A percentile compares a stretch with the other conserved stretches of the same genome.
These are phyloP conservation scores for Drosophila murphyi DNA, from an alignment of 1,140 invertebrate species.

Conservation along the genomic window DNA sequence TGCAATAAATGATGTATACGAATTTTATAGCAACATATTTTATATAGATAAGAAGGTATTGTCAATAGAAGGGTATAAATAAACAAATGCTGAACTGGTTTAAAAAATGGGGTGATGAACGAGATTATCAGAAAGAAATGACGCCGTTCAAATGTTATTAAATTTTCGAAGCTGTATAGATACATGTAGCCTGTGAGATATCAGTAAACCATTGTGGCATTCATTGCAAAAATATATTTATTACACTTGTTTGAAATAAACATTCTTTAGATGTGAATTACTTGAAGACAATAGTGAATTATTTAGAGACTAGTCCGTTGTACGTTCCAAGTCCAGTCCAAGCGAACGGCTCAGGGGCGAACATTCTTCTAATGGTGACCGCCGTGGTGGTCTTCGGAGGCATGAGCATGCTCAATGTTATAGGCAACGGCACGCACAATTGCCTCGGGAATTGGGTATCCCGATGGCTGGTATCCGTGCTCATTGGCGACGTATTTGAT, in stretches of 20 bases:
- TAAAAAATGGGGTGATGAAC: no score
- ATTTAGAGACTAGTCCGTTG: slow-evolving; percentile 28
- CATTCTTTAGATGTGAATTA: slow-evolving; percentile 10
- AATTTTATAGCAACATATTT: background rate
- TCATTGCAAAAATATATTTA: slow-evolving; percentile 47
- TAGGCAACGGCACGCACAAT: slow-evolving; percentile 81
- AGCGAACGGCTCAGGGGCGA: background rate
- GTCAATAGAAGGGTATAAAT: background rate
- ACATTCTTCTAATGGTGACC: slow-evolving; percentile 16
- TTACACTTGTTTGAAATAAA: slow-evolving; percentile 26
- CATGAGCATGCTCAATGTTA: slow-evolving; percentile 80
- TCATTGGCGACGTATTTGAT: slow-evolving; percentile 87
- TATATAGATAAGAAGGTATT: background rate
- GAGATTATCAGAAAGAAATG: background rate
- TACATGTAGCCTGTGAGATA: no score
- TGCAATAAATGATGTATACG: background rate
- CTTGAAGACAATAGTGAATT: slow-evolving; percentile 35
- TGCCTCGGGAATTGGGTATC: slow-evolving; percentile 67
- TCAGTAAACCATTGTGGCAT: background rate
- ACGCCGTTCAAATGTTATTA: no score
- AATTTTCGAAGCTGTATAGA: no score
- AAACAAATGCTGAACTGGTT: no score
- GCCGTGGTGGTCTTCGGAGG: slow-evolving; percentile 29
- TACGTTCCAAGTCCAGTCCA: slow-evolving; percentile 23
- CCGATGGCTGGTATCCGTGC: slow-evolving; percentile 85